These are phyloP conservation scores for Globodera rostochiensis DNA, from an alignment of 1,140 invertebrate species.

Conservation along the genomic window DNA sequence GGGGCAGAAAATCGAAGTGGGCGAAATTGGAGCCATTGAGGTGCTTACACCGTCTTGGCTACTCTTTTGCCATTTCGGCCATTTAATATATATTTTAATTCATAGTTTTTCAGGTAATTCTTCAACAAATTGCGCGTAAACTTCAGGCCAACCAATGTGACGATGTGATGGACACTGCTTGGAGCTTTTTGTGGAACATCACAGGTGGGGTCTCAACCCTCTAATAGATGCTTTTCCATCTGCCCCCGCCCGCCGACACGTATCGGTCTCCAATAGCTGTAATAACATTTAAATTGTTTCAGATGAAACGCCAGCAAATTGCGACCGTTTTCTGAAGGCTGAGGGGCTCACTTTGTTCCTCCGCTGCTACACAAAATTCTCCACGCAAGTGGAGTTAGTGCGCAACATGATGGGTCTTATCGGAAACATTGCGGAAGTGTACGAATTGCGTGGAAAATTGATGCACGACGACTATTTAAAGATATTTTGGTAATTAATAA, in stretches of 20 bases:
- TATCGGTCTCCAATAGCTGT: not conserved
- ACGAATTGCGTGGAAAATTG: constrained; percentile 78
- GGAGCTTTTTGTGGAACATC: constrained; percentile 94
- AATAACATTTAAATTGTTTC: constrained; percentile 29
- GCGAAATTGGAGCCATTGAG: constrained; percentile 82
- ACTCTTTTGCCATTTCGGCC: not conserved
- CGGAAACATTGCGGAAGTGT: constrained; percentile 93
- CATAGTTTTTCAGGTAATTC: constrained; percentile 40
- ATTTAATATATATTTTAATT: not conserved
- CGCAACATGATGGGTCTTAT: constrained; percentile 72
- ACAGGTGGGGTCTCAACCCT: constrained; percentile 70
- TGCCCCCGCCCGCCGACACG: not conserved
- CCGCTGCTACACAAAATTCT: constrained; percentile 54
- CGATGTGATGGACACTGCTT: constrained; percentile 92
- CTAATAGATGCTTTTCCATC: too few relatives aligned
- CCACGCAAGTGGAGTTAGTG: constrained; percentile 53
- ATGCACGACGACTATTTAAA: constrained; percentile 82
- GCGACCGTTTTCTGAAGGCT: constrained; percentile 56
- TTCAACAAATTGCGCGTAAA: constrained; percentile 62
- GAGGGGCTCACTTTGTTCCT: constrained; percentile 54
- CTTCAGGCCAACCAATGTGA: constrained; percentile 74
- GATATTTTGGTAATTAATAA: constrained; percentile 73
- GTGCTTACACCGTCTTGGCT: constrained; percentile 67
- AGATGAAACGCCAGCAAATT: constrained; percentile 63
- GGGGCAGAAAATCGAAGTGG: constrained; percentile 83